Evolutionary conservation across 2,888 invertebrate species (phyloP), one percentile per base, ranked within the genome.

Genomic region (Drosophila tripunctata): DNA sequence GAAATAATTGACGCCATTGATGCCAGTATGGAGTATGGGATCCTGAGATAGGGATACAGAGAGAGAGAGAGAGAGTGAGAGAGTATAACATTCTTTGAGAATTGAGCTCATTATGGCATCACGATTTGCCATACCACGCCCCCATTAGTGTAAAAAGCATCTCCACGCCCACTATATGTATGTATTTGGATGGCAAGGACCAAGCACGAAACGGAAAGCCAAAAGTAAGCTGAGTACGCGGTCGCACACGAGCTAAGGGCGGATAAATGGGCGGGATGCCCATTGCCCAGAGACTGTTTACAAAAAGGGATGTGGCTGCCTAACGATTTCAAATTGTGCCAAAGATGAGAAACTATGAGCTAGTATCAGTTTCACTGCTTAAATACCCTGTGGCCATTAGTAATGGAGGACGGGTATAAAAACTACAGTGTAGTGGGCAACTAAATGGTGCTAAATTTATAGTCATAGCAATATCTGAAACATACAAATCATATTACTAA

Each of bases 1-100:
- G 78, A 88, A 89, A 88, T 89, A 89, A 89, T 89, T 89, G 90
- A 88, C 88, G 89, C 83, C 88, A 89, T 88, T 86, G 81, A 87
- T 72, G 85, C 69, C 80, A 78, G 56, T 68, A 38, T 19, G 52
- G 36, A 41, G 60, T 41, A 47, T 38, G 78, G 35, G 41, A 22
- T 67, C 24, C 33, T 36, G 24, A 22, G 17, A 62, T 33, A 40
- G 27, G 38, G 31, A 45, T 24, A 21, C 10, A 12, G 56, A 33
- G 35, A 43, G 27, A 7, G 35, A 31, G 24, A 31, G 7, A 19
- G 21, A 14, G n/a, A 40, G 21, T 21, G n/a, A 5, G 15, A 8
- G 17, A 27, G 60, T 55, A 62, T 81, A 84, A 60, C 87, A 77
- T 85, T 85, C 87, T 77, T 78, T 70, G 88, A 85, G 86, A 88